Conservation (phyloP, 1,140 invertebrate genomes). For the Telenomus remus region DNA sequence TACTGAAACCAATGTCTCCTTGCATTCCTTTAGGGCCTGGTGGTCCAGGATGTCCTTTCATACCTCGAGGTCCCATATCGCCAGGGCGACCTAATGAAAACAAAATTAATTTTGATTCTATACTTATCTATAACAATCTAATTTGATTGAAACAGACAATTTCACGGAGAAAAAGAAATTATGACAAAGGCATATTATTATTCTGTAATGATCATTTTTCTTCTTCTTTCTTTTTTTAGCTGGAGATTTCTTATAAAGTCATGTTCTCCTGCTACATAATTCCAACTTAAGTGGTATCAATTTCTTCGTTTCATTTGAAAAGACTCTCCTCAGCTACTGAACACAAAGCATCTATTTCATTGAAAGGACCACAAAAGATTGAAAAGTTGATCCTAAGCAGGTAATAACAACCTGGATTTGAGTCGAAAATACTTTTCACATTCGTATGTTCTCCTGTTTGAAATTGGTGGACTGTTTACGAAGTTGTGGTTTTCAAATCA, state of each 20-base stretch:
- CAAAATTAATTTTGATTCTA: background rate
- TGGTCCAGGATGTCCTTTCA: conserved; percentile 65
- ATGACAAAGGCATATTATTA: too few species aligned
- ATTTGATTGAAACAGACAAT: background rate
- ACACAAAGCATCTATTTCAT: background rate
- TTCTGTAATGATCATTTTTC: too few species aligned
- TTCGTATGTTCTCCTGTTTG: too few species aligned
- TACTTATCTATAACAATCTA: background rate
- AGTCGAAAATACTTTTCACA: too few species aligned
- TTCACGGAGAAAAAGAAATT: too few species aligned
- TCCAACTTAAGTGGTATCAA: background rate
- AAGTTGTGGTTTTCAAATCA: too few species aligned
- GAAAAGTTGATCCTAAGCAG: background rate
- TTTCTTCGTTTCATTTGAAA: background rate
- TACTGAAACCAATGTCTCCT: conserved; percentile 80
- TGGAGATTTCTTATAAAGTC: background rate
- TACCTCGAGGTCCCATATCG: background rate
- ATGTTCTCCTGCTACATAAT: background rate
- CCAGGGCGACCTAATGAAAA: conserved; percentile 4
- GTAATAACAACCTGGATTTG: too few species aligned
- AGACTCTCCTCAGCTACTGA: too few species aligned
- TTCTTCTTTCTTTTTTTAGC: too few species aligned
- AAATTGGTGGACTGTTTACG: too few species aligned
- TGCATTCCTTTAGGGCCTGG: conserved; percentile 78
- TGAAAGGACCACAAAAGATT: background rate